Conservation (phyloP, 1,140 invertebrate genomes). For the Apolygus lucorum region DNA sequence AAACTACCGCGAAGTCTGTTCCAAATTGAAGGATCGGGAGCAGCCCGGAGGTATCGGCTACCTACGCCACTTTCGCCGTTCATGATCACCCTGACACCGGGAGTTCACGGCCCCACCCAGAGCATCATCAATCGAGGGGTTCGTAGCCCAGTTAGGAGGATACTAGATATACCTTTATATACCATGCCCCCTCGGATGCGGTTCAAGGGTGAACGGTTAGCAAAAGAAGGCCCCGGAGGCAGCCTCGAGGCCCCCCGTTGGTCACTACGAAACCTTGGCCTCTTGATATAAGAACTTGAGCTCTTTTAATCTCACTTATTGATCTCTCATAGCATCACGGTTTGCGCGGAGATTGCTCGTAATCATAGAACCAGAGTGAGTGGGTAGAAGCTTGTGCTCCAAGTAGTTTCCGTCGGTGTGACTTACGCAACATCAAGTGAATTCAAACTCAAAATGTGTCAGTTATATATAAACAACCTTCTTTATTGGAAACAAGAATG, state of each 20-base stretch:
- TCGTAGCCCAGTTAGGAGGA: conserved; percentile 1
- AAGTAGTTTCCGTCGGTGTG: too few species aligned
- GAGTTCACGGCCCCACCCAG: conserved; percentile 4
- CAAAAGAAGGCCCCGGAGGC: conserved; percentile 1
- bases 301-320: conserved; percentile 3
- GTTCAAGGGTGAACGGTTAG: conserved; percentile 9
- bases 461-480: too few species aligned
- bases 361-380: neutral
- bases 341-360: neutral
- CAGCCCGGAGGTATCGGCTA: neutral
- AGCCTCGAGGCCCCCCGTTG: neutral
- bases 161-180: neutral
- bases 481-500: too few species aligned
- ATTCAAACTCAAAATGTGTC: too few species aligned
- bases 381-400: too few species aligned
- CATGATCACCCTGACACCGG: conserved; percentile 10
- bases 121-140: conserved; percentile 2
- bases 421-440: too few species aligned
- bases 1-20: neutral
- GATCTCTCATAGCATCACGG: conserved; percentile 2
- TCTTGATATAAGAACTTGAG: conserved; percentile 3
- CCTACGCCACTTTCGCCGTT: neutral
- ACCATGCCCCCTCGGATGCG: neutral
- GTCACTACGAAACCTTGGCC: neutral
- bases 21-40: neutral